These are phyloP conservation scores for Brienomyrus brachyistius DNA, from an alignment of 2,113 vertebrate genomes.

Conservation along the genomic window DNA sequence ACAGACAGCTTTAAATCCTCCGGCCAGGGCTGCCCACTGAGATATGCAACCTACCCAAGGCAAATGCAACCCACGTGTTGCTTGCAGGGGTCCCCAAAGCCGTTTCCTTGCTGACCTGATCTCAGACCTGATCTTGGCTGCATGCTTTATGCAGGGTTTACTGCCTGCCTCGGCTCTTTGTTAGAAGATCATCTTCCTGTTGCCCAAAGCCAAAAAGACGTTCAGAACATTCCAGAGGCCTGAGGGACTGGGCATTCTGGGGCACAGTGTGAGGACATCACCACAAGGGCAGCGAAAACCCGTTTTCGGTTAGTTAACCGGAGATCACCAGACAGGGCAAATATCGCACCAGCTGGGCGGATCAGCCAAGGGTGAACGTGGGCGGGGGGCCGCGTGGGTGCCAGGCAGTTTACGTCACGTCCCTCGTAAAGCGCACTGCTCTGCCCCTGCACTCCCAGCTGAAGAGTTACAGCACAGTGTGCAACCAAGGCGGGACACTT, in stretches of 20 bases:
- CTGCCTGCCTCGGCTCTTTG: background rate
- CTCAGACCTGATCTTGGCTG: background rate
- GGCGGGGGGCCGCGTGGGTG: background rate
- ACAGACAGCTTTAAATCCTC: background rate
- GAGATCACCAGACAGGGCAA: background rate
- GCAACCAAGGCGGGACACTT: background rate
- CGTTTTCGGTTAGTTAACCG: background rate
- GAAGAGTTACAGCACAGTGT: background rate
- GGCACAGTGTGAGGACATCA: background rate
- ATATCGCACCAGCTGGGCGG: background rate
- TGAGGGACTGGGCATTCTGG: background rate
- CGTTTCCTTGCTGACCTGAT: background rate
- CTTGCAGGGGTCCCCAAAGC: background rate
- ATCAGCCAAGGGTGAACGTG: background rate
- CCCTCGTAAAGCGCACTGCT: background rate
- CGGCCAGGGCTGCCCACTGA: background rate
- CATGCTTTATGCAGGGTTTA: background rate
- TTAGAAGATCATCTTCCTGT: background rate
- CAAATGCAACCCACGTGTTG: background rate
- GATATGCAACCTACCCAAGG: background rate
- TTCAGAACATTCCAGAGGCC: background rate
- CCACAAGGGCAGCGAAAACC: background rate
- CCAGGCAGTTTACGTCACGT: background rate
- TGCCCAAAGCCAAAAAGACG: background rate
- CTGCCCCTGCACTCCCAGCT: background rate